Conservation (phyloP, 2,888 invertebrate genomes). For the Parelbella ahira region DNA sequence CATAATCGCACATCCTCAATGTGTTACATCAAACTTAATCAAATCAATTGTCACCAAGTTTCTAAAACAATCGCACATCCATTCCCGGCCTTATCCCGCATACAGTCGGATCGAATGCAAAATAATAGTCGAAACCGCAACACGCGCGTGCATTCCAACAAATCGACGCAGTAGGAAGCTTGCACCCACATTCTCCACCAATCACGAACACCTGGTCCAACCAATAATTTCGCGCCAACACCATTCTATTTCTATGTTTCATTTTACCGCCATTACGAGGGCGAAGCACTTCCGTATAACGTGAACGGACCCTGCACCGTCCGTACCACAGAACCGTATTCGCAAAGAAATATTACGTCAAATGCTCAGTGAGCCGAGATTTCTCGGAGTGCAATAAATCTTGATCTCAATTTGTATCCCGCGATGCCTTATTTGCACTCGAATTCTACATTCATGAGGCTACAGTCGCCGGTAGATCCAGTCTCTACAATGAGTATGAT, state of each 20-base stretch:
- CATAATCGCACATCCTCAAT: neutral
- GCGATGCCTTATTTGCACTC: too few species aligned
- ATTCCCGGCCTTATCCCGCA: neutral
- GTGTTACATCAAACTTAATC: too few species aligned
- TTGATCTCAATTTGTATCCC: too few species aligned
- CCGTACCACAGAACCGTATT: too few species aligned
- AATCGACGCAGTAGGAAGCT: conserved; percentile 40
- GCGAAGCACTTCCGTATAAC: conserved; percentile 39
- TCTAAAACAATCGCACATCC: conserved; percentile 1
- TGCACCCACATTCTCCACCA: conserved; percentile 34
- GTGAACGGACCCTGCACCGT: conserved; percentile 11
- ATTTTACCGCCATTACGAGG: conserved; percentile 43
- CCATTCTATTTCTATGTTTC: conserved; percentile 40
- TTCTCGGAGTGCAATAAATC: too few species aligned
- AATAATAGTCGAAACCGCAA: conserved; percentile 41
- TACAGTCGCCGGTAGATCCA: too few species aligned
- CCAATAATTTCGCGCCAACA: conserved; percentile 54
- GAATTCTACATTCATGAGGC: too few species aligned
- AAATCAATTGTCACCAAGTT: too few species aligned
- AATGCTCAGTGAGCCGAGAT: too few species aligned
- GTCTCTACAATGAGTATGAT: too few species aligned
- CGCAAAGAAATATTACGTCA: too few species aligned
- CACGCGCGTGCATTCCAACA: conserved; percentile 35
- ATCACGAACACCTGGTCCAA: conserved; percentile 48
- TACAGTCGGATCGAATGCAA: conserved; percentile 39